Percentiles rank a stretch among this genome's conserved stretches.
phyloP scores from a whole-genome alignment of 1,140 invertebrate genomes.

The Bombyx mori region DNA sequence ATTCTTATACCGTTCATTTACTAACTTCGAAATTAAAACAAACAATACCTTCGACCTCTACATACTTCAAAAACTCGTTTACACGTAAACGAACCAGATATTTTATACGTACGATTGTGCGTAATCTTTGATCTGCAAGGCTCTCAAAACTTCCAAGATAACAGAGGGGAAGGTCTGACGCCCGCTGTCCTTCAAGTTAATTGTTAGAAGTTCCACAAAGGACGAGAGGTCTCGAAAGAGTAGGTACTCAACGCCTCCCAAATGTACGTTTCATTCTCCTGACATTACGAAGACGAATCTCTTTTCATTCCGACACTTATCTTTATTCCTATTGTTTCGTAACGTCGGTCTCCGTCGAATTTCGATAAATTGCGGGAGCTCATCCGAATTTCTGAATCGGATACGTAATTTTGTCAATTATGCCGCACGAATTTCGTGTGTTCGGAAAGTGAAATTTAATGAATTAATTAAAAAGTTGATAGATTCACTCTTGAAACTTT shows the following conservation, averaged over 20 bases:
- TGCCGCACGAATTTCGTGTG: no score
- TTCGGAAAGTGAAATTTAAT: no score
- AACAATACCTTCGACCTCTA: no score
- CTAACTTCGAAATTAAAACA: no score
- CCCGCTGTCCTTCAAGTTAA: conserved; percentile 17
- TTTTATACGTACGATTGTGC: conserved; percentile 6
- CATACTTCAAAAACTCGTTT: not conserved
- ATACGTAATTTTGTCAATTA: no score
- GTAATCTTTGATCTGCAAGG: conserved; percentile 16
- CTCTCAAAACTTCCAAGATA: conserved; percentile 11
- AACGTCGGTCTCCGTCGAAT: not conserved
- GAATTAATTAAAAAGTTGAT: no score
- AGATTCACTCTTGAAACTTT: no score
- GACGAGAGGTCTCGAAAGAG: conserved; percentile 11
- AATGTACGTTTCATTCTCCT: conserved; percentile 10
- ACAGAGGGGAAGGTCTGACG: conserved; percentile 11
- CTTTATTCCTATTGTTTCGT: conserved; percentile 7
- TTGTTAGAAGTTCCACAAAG: conserved; percentile 16
- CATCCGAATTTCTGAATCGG: no score
- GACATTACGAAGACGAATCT: conserved; percentile 5
- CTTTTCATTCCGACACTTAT: conserved; percentile 10
- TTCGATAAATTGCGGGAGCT: no score
- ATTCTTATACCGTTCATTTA: no score
- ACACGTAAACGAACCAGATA: no score
- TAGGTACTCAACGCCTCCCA: conserved; percentile 10